Conservation (phyloP, 2,113 vertebrate genomes). For the Redunca redunca region DNA sequence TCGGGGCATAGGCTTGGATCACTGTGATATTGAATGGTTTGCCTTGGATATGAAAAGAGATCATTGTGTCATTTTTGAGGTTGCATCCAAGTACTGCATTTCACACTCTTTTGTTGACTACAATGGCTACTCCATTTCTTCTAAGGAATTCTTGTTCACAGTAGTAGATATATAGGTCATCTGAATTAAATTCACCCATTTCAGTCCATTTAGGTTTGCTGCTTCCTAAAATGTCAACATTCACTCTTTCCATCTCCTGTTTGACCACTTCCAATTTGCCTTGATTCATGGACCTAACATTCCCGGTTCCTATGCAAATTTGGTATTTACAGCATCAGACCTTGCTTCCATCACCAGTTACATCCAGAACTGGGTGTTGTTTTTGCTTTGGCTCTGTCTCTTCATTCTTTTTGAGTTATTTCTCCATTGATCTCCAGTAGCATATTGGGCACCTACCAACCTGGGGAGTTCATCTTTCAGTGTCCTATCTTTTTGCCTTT, state of each 20-base stretch:
- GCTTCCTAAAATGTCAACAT: background rate
- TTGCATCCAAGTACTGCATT: background rate
- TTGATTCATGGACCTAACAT: background rate
- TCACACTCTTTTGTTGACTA: background rate
- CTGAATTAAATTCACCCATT: background rate
- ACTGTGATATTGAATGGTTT: background rate
- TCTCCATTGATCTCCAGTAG: background rate
- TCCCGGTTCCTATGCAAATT: background rate
- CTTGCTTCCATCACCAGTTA: background rate
- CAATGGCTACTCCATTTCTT: background rate
- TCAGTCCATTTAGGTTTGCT: background rate
- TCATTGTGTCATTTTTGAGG: background rate
- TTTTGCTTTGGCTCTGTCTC: background rate
- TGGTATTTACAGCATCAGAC: background rate
- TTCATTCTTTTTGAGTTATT: background rate
- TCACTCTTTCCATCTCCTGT: background rate
- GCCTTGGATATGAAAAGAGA: rapidly evolving
- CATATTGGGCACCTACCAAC: background rate
- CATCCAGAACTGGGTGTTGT: background rate
- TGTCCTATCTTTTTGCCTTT: background rate
- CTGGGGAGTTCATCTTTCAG: background rate
- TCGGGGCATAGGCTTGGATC: rapidly evolving
- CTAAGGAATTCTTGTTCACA: background rate
- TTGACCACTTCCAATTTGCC: background rate
- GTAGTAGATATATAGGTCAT: background rate